A percentile compares a stretch with the other conserved stretches of the same genome.
Conservation (phyloP, 1,140 invertebrate genomes). For the Tribolium madens region DNA sequence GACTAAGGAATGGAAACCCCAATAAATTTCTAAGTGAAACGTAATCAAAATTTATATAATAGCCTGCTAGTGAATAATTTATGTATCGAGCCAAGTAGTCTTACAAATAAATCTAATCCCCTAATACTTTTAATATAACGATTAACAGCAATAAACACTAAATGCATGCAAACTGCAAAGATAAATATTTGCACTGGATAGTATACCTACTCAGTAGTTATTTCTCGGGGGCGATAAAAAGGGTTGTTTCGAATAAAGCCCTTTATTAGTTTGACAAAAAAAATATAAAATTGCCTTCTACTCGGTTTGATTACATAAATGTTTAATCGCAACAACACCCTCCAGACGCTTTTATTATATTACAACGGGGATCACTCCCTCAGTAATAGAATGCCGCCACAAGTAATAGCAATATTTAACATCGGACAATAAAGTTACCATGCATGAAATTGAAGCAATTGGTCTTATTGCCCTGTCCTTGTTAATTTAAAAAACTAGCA, state of each 20-base stretch:
- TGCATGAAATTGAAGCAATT: slow-evolving; percentile 44
- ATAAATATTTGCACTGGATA: background rate
- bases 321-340: slow-evolving; percentile 48
- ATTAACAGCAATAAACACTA: background rate
- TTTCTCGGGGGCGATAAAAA: too few relatives aligned
- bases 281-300: slow-evolving; percentile 31
- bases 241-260: background rate
- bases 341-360: slow-evolving; percentile 51
- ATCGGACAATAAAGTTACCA: slow-evolving; percentile 42
- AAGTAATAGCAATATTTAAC: slow-evolving; percentile 46
- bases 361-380: slow-evolving; percentile 42
- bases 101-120: background rate
- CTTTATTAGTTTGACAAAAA: slow-evolving; percentile 25
- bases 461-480: slow-evolving; percentile 29
- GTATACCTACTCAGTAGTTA: too few relatives aligned
- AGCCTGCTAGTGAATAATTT: slow-evolving; percentile 6
- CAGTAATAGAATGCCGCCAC: slow-evolving; percentile 44
- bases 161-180: background rate
- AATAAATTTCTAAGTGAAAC: slow-evolving; percentile 35
- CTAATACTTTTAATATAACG: slow-evolving; percentile 5
- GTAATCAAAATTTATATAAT: slow-evolving; percentile 34
- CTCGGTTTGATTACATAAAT: slow-evolving; percentile 53
- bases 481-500: slow-evolving; percentile 25
- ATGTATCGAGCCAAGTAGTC: background rate
- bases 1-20: slow-evolving; percentile 29